Base-by-base conservation (phyloP, 2,113 vertebrate species). In the Oophaga pumilio region DNA sequence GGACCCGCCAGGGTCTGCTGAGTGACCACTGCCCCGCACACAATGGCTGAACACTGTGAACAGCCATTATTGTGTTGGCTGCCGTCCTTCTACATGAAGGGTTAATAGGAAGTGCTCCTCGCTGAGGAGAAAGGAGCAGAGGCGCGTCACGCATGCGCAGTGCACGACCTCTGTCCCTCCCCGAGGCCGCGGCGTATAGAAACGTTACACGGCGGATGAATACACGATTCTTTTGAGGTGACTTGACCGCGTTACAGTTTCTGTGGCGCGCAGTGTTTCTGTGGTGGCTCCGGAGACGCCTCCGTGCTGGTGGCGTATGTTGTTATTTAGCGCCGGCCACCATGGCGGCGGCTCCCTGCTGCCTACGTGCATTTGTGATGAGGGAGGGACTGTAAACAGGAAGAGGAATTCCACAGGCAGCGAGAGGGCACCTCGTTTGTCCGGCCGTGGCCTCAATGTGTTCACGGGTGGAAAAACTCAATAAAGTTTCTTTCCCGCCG, bases 291-390 rank as follows among this genome's bases (percentile, higher is more conserved):
- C n/a, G n/a, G 7, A 33, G 13, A 17, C 52, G 76, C 77, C 24
- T 28, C 66, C 76, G 12, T 22, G 56, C 8, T 77, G 77, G 84
- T 88, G 87, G 87, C 87, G 87, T 88, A 84, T 84, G 81, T 84
- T 33, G 9, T 84, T 88, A 84, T 88, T 76, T n/a, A n/a, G n/a
- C 64, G 60, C 17, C 17, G 62, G 17, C 59, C 81, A 56, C 71
- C 71, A 88, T 84, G 87, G 87, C 81, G 87, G 71, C 80, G 33
- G 71, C 59, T 56, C 14, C n/a, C 68, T 52, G 56, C n/a, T 88
- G 87, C 87, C 81, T 88, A 88, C 87, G 87, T 84, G 87, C 80
- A 56, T 18, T 59, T 88, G 49, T 64, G 80, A 24, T 33, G 50
- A 79, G 56, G 81, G 71, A 56, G 59, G 86, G 79, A 43, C 68